phyloP scores from a whole-genome alignment of 2,888 invertebrate species.

The Deroplatys truncata region DNA sequence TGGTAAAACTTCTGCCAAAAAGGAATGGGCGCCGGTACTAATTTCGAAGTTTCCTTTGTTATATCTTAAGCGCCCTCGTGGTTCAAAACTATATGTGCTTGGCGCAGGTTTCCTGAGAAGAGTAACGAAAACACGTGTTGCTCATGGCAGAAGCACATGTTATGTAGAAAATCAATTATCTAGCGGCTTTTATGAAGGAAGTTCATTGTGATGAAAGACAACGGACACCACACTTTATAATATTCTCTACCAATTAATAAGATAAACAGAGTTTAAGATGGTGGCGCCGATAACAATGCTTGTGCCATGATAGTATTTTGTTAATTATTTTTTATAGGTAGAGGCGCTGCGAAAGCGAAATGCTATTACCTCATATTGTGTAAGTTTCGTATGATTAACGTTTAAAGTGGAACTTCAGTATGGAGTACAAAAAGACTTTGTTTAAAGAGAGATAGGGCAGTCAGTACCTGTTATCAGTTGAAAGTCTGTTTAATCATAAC shows the following conservation, averaged over 20 bases:
- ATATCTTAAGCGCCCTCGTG: not conserved
- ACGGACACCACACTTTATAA: not conserved
- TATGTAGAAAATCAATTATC: not conserved
- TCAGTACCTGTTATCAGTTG: no score
- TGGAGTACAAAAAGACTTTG: not conserved
- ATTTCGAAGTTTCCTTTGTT: not conserved
- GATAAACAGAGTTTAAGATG: not conserved
- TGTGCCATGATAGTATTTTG: no score
- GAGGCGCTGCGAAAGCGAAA: not conserved
- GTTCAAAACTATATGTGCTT: not conserved
- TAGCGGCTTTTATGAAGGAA: not conserved
- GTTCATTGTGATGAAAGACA: no score
- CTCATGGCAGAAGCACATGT: not conserved
- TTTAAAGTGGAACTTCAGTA: not conserved
- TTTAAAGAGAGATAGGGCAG: not conserved
- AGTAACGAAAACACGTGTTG: not conserved
- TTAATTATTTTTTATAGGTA: not conserved
- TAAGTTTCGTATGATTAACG: not conserved
- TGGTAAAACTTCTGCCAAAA: not conserved
- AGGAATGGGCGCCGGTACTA: not conserved
- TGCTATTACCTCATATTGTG: not conserved
- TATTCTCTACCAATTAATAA: not conserved
- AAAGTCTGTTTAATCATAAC: no score
- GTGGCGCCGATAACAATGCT: not conserved
- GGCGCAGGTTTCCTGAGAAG: not conserved